phyloP scores from a whole-genome alignment of 2,797 vertebrate genomes.

The Chaetophractus vellerosus region DNA sequence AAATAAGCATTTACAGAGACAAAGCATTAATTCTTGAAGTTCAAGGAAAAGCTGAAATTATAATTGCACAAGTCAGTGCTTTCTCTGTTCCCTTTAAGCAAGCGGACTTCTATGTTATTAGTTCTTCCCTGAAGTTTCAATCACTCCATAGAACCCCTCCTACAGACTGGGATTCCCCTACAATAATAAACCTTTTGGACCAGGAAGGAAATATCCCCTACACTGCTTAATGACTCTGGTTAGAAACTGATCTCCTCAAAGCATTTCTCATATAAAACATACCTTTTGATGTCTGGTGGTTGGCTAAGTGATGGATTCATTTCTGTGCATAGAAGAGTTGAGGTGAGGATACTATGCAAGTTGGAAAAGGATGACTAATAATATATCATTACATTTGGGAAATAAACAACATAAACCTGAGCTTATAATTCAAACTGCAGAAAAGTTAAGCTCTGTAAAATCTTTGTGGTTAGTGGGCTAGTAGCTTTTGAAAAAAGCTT shows the following conservation, averaged over 20 bases:
- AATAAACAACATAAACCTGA: constrained; percentile 19
- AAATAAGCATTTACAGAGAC: neutral
- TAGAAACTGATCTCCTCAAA: neutral
- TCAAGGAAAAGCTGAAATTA: neutral
- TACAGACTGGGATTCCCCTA: neutral
- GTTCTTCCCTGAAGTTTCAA: neutral
- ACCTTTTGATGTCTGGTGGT: neutral
- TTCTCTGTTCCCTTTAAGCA: neutral
- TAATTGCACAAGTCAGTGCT: neutral
- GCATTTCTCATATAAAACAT: neutral
- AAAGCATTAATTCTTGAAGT: neutral
- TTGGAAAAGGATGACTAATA: neutral
- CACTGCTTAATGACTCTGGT: neutral
- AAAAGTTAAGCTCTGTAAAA: neutral
- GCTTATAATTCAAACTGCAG: neutral
- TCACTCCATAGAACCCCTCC: neutral
- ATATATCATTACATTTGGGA: neutral
- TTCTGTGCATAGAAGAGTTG: neutral
- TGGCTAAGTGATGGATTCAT: neutral
- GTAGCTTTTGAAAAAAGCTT: neutral
- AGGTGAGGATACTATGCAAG: neutral
- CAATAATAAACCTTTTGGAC: neutral
- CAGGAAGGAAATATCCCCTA: neutral
- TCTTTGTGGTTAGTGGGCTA: neutral
- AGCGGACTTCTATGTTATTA: neutral